Evolutionary conservation across 64 coral and sea anemone genomes (phyloP).

Genomic region (Orbicella faveolata): DNA sequence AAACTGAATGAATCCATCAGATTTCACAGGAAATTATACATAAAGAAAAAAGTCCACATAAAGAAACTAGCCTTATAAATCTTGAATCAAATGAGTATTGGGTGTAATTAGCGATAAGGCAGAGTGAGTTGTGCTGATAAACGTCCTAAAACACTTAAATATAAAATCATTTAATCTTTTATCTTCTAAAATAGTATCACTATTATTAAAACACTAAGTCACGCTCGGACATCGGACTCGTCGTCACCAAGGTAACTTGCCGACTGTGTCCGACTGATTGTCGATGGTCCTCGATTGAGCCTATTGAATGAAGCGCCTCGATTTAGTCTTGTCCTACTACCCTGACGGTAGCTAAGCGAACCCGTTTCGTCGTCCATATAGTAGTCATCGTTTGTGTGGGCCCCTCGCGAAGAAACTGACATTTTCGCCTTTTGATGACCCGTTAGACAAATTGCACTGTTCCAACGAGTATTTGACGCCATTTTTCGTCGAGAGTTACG

Average conservation of each 20-base stretch:
- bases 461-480: background rate
- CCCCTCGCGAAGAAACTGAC: background rate
- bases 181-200: too few species aligned
- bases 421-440: constrained; percentile 26
- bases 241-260: constrained; percentile 38
- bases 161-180: background rate
- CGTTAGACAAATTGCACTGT: constrained; percentile 26
- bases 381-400: constrained; percentile 4
- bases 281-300: background rate
- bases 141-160: background rate
- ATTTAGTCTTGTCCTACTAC: background rate
- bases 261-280: background rate
- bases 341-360: background rate
- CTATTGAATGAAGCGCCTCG: background rate
- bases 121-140: too few species aligned
- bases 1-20: too few species aligned
- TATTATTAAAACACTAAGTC: too few species aligned
- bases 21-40: too few species aligned
- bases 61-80: too few species aligned
- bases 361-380: constrained; percentile 16
- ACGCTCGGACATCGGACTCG: background rate
- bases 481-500: background rate
- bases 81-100: too few species aligned
- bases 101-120: too few species aligned
- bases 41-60: too few species aligned